These are phyloP conservation scores for Bagarius yarrelli DNA, from an alignment of 2,113 vertebrate species.

Conservation along the genomic window DNA sequence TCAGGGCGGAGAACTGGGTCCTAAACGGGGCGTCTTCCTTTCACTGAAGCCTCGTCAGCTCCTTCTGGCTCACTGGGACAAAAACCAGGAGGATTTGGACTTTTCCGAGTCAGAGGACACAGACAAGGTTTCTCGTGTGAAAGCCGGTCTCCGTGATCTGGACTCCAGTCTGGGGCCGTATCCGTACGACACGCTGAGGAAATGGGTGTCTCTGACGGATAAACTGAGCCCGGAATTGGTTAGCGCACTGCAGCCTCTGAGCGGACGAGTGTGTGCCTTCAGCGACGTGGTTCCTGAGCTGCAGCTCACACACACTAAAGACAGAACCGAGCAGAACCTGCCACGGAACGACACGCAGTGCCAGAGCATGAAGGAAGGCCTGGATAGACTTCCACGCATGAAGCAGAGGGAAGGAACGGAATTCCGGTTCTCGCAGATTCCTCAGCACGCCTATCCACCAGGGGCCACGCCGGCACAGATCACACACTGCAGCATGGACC, in stretches of 20 bases:
- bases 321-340: slow-evolving; percentile 75
- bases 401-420: slow-evolving; percentile 82
- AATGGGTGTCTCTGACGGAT: slow-evolving; percentile 89
- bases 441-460: slow-evolving; percentile 80
- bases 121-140: slow-evolving; percentile 75
- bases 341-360: slow-evolving; percentile 80
- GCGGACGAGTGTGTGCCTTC: slow-evolving; percentile 81
- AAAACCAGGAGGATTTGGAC: slow-evolving; percentile 75
- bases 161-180: slow-evolving; percentile 87
- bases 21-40: slow-evolving; percentile 85
- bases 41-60: slow-evolving; percentile 77
- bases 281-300: slow-evolving; percentile 84
- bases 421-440: slow-evolving; percentile 86
- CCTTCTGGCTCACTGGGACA: slow-evolving; percentile 81
- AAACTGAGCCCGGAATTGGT: slow-evolving; percentile 75
- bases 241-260: slow-evolving; percentile 80
- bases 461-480: slow-evolving; percentile 89
- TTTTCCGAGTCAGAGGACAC: slow-evolving; percentile 69
- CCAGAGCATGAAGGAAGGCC: slow-evolving; percentile 87
- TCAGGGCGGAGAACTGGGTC: slow-evolving; percentile 74
- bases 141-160: slow-evolving; percentile 77
- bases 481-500: slow-evolving; percentile 89
- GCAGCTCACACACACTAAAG: slow-evolving; percentile 75
- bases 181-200: slow-evolving; percentile 83
- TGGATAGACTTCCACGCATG: slow-evolving; percentile 87